A percentile compares a stretch with the other conserved stretches of the same genome.
These are phyloP conservation scores for Papilio polytes DNA, from an alignment of 1,140 invertebrate species.

Conservation along the genomic window DNA sequence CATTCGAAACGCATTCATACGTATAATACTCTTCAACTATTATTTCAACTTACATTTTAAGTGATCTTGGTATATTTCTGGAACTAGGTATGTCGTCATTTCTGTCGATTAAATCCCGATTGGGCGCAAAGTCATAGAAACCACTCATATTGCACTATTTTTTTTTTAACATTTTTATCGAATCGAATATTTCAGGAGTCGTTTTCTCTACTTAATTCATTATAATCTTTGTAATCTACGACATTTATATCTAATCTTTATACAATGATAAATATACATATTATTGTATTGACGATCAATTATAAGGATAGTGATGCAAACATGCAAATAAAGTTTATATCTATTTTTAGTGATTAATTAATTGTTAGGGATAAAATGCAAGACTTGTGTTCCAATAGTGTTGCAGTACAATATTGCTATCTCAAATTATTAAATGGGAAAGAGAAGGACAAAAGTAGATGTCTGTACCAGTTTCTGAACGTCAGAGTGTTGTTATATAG, in stretches of 20 bases:
- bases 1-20: not conserved
- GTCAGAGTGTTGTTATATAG: too few species aligned
- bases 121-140: not conserved
- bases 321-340: too few species aligned
- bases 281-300: not conserved
- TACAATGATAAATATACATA: not conserved
- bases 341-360: too few species aligned
- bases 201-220: conserved; percentile 12
- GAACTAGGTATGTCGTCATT: not conserved
- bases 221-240: conserved; percentile 19
- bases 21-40: not conserved
- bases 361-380: too few species aligned
- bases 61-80: not conserved
- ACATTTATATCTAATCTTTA: conserved; percentile 14
- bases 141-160: conserved; percentile 9
- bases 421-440: too few species aligned
- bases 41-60: conserved; percentile 1
- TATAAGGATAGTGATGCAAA: not conserved
- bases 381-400: too few species aligned
- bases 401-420: too few species aligned
- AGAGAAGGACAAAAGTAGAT: too few species aligned
- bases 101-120: not conserved
- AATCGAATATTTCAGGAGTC: not conserved
- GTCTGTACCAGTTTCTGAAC: too few species aligned
- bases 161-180: not conserved